Evolutionary conservation across 2,888 invertebrate species (phyloP).

Genomic region (Clusia tigrina): DNA sequence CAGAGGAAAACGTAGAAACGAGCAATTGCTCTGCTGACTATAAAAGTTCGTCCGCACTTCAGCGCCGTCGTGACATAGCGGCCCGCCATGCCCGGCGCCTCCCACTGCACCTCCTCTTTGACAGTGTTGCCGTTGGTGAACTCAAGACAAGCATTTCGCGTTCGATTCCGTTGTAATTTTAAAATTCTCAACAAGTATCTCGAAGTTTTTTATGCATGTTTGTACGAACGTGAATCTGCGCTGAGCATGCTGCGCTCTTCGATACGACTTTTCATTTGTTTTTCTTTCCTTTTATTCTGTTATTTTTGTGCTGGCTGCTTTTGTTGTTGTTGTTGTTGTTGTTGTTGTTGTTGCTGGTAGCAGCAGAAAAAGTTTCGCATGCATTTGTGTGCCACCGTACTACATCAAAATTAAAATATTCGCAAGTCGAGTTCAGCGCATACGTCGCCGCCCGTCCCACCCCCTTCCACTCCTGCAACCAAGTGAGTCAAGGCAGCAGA

Average conservation of each 20-base stretch:
- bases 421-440: background rate
- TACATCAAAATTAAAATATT: background rate
- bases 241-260: background rate
- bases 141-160: slow-evolving; percentile 15
- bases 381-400: background rate
- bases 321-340: slow-evolving; percentile 14
- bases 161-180: slow-evolving; percentile 20
- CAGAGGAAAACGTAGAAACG: too few species aligned
- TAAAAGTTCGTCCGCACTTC: background rate
- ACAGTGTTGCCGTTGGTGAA: too few species aligned
- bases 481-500: background rate
- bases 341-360: slow-evolving; percentile 7
- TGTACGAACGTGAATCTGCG: background rate
- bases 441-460: background rate
- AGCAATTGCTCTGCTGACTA: too few species aligned
- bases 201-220: background rate
- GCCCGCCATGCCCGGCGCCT: background rate
- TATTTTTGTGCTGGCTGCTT: slow-evolving; percentile 33
- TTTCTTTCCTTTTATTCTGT: too few species aligned
- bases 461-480: slow-evolving; percentile 2
- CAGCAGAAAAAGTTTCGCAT: background rate
- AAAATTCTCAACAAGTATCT: slow-evolving; percentile 14
- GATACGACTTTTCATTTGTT: too few species aligned
- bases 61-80: too few species aligned
- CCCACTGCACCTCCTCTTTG: background rate